Percentiles rank a stretch among this genome's conserved stretches.
These are phyloP conservation scores for Hemibagrus guttatus DNA, from an alignment of 2,797 vertebrate species.

Conservation along the genomic window DNA sequence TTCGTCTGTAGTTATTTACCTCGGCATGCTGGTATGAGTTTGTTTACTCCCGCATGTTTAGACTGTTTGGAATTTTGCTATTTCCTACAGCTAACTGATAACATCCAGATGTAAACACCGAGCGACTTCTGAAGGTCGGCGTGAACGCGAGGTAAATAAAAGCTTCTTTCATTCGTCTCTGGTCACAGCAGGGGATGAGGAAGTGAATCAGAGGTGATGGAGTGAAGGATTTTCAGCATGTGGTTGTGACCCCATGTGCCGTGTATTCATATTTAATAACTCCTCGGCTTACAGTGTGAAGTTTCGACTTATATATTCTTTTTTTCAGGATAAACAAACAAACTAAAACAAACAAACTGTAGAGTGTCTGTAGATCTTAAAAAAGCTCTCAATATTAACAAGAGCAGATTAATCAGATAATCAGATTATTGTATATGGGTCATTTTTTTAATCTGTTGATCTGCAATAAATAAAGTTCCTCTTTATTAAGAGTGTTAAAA, in stretches of 20 bases:
- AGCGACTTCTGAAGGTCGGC: not conserved
- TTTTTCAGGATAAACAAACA: too few relatives aligned
- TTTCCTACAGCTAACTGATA: not conserved
- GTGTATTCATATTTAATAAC: not conserved
- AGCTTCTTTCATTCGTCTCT: not conserved
- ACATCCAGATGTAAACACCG: slow-evolving; percentile 2
- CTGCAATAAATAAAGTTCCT: too few relatives aligned
- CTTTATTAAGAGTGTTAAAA: too few relatives aligned
- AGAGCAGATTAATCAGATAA: too few relatives aligned
- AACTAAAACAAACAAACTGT: too few relatives aligned
- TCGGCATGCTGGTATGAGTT: not conserved
- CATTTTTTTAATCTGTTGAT: too few relatives aligned
- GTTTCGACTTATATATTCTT: too few relatives aligned
- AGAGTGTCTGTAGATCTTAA: too few relatives aligned
- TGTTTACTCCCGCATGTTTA: slow-evolving; percentile 9
- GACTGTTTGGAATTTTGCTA: not conserved
- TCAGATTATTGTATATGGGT: too few relatives aligned
- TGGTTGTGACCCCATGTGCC: not conserved
- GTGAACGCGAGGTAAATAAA: not conserved
- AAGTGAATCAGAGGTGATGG: not conserved
- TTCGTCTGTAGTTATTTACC: not conserved
- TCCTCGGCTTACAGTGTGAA: not conserved
- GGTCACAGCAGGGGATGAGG: not conserved
- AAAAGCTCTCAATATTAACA: too few relatives aligned
- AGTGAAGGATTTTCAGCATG: not conserved